Percentiles rank a stretch among this genome's conserved stretches.
Evolutionary conservation across 2,797 vertebrate genomes (phyloP).

Genomic region (Champsocephalus gunnari): DNA sequence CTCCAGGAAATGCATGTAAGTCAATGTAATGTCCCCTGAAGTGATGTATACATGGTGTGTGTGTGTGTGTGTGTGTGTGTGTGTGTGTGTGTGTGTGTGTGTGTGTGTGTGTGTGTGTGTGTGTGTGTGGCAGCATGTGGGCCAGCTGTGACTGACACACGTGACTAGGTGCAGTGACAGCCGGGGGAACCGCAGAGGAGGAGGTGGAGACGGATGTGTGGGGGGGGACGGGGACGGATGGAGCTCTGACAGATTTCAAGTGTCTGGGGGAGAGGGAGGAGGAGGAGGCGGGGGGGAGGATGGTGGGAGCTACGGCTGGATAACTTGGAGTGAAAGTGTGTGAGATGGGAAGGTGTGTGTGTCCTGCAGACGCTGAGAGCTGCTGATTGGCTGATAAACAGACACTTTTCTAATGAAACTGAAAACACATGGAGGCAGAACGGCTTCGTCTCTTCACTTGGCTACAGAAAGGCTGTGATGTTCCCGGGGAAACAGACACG

Average conservation of each 20-base stretch:
- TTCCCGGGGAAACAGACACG: not conserved
- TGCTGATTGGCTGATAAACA: slow-evolving; percentile 31
- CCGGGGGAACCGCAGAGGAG: slow-evolving; percentile 47
- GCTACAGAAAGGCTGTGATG: slow-evolving; percentile 50
- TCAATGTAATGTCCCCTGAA: too few species aligned
- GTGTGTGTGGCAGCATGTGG: slow-evolving; percentile 62
- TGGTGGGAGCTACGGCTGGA: not conserved
- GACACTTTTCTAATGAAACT: slow-evolving; percentile 18
- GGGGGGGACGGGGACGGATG: slow-evolving; percentile 17
- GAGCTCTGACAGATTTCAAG: slow-evolving; percentile 50
- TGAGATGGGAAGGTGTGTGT: slow-evolving; percentile 24
- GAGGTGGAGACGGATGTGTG: slow-evolving; percentile 49
- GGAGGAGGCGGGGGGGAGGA: not conserved
- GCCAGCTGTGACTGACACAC: slow-evolving; percentile 72
- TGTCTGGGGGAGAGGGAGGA: not conserved
- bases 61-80: not conserved
- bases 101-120: slow-evolving; percentile 18
- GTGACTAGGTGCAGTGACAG: slow-evolving; percentile 67
- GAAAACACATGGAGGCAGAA: slow-evolving; percentile 2
- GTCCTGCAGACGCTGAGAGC: slow-evolving; percentile 21
- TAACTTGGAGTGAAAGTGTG: slow-evolving; percentile 25
- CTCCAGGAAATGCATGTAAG: too few species aligned
- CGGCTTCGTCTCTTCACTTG: slow-evolving; percentile 28
- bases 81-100: not conserved
- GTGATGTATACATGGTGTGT: too few species aligned